phyloP scores from a whole-genome alignment of 2,888 invertebrate species.

The Melanostoma mellinum region DNA sequence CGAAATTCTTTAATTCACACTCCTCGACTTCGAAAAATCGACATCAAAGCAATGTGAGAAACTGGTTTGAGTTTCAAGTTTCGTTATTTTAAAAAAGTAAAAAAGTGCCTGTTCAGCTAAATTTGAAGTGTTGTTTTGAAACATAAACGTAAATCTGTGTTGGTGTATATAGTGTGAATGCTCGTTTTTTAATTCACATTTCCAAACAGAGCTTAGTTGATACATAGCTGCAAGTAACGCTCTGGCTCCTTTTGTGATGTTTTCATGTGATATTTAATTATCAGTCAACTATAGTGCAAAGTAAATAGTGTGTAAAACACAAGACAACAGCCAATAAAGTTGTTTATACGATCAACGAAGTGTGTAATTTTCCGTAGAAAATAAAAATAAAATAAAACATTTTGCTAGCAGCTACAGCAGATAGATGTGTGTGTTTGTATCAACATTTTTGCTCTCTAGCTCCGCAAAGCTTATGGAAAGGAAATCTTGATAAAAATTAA shows the following conservation, averaged over 20 bases:
- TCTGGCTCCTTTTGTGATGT: constrained; percentile 15
- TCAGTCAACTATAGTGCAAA: constrained; percentile 28
- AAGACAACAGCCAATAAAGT: constrained; percentile 47
- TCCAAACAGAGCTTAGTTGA: neutral
- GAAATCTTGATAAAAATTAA: constrained; percentile 51
- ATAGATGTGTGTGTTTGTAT: no score
- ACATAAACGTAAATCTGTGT: neutral
- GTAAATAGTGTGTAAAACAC: constrained; percentile 20
- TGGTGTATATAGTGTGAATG: constrained; percentile 32
- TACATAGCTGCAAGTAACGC: constrained; percentile 1
- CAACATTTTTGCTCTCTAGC: constrained; percentile 2
- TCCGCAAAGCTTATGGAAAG: constrained; percentile 15
- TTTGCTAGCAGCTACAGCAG: constrained; percentile 31
- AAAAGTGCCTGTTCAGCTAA: constrained; percentile 45
- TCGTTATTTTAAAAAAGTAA: constrained; percentile 31
- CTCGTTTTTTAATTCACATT: neutral
- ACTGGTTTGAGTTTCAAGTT: constrained; percentile 61
- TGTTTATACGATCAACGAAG: constrained; percentile 48
- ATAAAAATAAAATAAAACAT: constrained; percentile 15
- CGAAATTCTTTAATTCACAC: constrained; percentile 43
- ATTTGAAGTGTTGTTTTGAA: constrained; percentile 17
- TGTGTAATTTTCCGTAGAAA: constrained; percentile 25
- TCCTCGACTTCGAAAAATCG: neutral
- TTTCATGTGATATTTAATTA: constrained; percentile 40
- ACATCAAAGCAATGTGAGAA: constrained; percentile 40